Evolutionary conservation across 2,888 invertebrate genomes (phyloP), one percentile per base, ranked within the genome.

Genomic region (Ctena decussata): DNA sequence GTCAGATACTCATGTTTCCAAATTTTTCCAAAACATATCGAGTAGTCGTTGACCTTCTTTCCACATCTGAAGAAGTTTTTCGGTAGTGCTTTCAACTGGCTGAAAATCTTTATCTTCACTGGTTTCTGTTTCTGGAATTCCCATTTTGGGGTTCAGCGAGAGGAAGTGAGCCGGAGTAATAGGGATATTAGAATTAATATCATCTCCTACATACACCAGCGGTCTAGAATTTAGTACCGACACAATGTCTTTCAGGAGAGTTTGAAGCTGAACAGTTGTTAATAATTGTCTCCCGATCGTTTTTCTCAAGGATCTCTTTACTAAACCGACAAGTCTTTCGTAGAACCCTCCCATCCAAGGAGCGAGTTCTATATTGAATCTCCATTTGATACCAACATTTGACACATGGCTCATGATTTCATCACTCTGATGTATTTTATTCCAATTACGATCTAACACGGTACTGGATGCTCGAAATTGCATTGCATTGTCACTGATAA

Each of bases 281-380:
- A 72, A 30, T 11, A 75, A 35, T 21, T 60, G 30, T 27, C 57
- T 53, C 3, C 75, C 57, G 11, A 75, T 53, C 15, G 53, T 35
- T 57, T 75, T 75, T 53, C 75, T 53, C 18, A 75, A 53, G 5
- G 75, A 27, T 27, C 75, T 46, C 57, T 57, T 72, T 21, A 57
- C 60, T 27, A 57, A 11, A 27, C 60, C 60, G 6, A 57, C 60
- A 6, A 57, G 60, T 57, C 60, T n/a, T 57, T 57, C 21, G 21
- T 57, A 57, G 60, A 57, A 57, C 24, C 60, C 60, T 6, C 60
- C 60, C 60, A 57, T 57, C 60, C 60, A 57, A n/a, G 60, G 60
- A 11, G 60, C 60, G 11, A 57, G 69, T 72, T 72, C 39, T 12
- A 37, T 18, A 11, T 39, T 72, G 35, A 72, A 72, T 39, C 6